phyloP scores from a whole-genome alignment of 2,113 vertebrate species.

The Catharus bicknelli region DNA sequence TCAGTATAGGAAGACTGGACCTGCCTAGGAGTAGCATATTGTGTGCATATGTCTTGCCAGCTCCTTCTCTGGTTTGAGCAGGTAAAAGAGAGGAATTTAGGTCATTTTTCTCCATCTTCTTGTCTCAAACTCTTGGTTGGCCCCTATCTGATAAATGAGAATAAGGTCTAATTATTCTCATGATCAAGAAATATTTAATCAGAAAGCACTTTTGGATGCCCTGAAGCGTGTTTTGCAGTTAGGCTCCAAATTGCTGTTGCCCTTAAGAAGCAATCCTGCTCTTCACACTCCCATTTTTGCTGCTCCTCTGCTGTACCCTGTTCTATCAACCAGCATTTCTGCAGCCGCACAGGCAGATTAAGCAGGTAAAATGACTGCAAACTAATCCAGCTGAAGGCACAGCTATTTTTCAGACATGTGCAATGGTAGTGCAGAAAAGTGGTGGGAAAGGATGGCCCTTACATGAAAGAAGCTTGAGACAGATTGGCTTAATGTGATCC shows the following conservation, averaged over 20 bases:
- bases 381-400: background rate
- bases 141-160: background rate
- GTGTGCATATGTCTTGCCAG: background rate
- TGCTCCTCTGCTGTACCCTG: background rate
- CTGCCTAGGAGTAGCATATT: fast-evolving
- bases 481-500: background rate
- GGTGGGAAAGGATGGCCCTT: background rate
- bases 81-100: background rate
- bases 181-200: background rate
- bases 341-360: background rate
- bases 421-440: background rate
- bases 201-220: background rate
- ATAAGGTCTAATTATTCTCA: background rate
- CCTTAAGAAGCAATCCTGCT: background rate
- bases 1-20: background rate
- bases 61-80: background rate
- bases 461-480: background rate
- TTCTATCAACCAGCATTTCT: background rate
- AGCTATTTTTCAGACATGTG: background rate
- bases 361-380: background rate
- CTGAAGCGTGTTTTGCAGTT: background rate
- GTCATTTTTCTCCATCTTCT: background rate
- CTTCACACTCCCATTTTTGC: background rate
- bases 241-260: background rate
- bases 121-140: background rate